A percentile compares a stretch with the other conserved stretches of the same genome.
These are phyloP conservation scores for Silurus glanis DNA, from an alignment of 2,113 vertebrate species.

Conservation along the genomic window DNA sequence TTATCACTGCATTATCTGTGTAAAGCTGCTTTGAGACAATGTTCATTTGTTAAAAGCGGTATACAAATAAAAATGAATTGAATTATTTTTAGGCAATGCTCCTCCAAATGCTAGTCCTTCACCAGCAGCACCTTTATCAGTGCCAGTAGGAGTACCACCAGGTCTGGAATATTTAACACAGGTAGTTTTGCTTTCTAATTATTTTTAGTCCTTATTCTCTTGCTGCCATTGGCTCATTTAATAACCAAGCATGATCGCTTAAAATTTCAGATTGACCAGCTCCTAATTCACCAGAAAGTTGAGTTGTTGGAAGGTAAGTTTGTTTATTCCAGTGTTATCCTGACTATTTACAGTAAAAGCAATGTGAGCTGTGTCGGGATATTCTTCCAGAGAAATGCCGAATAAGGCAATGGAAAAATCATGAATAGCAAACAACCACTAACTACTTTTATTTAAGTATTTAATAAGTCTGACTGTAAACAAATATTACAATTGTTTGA, in stretches of 20 bases:
- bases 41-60: no score
- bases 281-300: slow-evolving; percentile 86
- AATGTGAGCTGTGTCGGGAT: neutral
- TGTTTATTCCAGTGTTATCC: neutral
- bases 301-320: slow-evolving; percentile 82
- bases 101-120: slow-evolving; percentile 46
- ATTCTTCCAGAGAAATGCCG: neutral
- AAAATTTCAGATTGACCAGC: slow-evolving; percentile 80
- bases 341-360: neutral
- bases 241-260: neutral
- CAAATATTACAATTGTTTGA: neutral
- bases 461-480: neutral
- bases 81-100: slow-evolving; percentile 8
- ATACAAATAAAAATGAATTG: no score
- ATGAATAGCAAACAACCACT: neutral
- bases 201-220: neutral
- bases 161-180: slow-evolving; percentile 83
- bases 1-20: no score
- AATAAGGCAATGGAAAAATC: neutral
- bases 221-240: neutral
- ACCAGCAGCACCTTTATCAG: slow-evolving; percentile 12
- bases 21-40: no score
- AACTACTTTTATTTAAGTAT: neutral
- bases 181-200: slow-evolving; percentile 62
- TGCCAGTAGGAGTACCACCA: slow-evolving; percentile 73